Conservation (phyloP, 2,113 vertebrate species). For the Cyprinodon tularosa region DNA sequence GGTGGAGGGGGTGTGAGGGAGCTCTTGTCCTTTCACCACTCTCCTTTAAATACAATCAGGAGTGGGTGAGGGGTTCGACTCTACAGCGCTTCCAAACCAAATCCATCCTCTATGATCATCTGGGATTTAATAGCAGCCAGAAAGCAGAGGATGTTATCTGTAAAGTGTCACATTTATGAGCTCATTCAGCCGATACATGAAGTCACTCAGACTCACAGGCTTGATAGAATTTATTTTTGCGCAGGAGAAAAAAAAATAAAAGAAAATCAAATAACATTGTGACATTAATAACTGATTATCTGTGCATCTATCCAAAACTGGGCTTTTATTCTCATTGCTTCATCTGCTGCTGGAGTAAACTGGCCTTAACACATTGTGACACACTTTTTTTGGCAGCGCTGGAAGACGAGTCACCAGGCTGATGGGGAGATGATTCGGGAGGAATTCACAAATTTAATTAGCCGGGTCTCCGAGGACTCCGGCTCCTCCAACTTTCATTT, state of each 20-base stretch:
- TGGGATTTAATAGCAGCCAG: slow-evolving; percentile 40
- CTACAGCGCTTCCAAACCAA: slow-evolving; percentile 15
- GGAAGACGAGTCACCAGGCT: slow-evolving; percentile 24
- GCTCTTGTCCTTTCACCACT: background rate
- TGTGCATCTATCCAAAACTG: slow-evolving; percentile 28
- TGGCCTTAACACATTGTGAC: slow-evolving; percentile 58
- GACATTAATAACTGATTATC: slow-evolving; percentile 61
- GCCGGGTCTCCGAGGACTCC: slow-evolving; percentile 62
- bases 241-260: slow-evolving; percentile 9
- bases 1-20: background rate
- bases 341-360: slow-evolving; percentile 44
- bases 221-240: slow-evolving; percentile 57
- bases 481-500: slow-evolving; percentile 71
- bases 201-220: slow-evolving; percentile 31
- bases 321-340: slow-evolving; percentile 23
- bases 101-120: slow-evolving; percentile 39
- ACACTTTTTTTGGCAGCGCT: slow-evolving; percentile 65
- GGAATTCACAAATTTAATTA: slow-evolving; percentile 75
- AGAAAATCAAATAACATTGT: slow-evolving; percentile 48
- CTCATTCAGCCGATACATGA: slow-evolving; percentile 23
- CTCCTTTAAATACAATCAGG: background rate
- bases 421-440: slow-evolving; percentile 62
- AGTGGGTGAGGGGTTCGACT: background rate
- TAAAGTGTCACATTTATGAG: slow-evolving; percentile 54
- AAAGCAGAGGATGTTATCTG: slow-evolving; percentile 41